A percentile compares a stretch with the other conserved stretches of the same genome.
These are phyloP conservation scores for Styela plicata DNA, from an alignment of 23 tunicate species.

Conservation along the genomic window DNA sequence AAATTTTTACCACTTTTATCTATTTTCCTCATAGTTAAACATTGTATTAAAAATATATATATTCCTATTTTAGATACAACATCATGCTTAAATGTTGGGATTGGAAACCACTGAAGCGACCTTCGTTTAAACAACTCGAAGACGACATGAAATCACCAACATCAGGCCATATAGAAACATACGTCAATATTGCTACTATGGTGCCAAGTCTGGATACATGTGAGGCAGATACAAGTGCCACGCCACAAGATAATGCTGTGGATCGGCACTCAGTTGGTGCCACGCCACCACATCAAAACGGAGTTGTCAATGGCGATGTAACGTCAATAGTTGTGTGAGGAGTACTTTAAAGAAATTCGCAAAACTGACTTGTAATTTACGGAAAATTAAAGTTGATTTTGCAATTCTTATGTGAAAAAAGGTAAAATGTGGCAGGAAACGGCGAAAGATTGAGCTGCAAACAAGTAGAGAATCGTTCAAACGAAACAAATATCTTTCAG, in stretches of 20 bases:
- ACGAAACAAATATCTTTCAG: no score
- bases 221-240: background rate
- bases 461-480: no score
- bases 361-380: no score
- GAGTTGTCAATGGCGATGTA: background rate
- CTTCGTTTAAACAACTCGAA: constrained; percentile 46
- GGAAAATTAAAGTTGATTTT: no score
- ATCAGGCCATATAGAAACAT: background rate
- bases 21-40: no score
- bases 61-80: constrained; percentile 48
- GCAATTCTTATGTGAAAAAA: no score
- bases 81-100: constrained; percentile 81
- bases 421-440: no score
- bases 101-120: constrained; percentile 69
- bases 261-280: background rate
- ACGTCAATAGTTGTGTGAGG: no score
- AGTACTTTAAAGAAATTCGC: no score
- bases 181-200: constrained; percentile 3
- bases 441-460: no score
- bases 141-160: constrained; percentile 8
- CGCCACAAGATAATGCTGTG: background rate
- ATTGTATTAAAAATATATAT: no score
- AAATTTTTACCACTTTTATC: no score
- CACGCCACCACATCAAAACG: background rate
- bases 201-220: background rate